Evolutionary conservation across 64 coral and sea anemone species (phyloP), one percentile per base, ranked within the genome.

Genomic region (Cladopsammia gracilis): DNA sequence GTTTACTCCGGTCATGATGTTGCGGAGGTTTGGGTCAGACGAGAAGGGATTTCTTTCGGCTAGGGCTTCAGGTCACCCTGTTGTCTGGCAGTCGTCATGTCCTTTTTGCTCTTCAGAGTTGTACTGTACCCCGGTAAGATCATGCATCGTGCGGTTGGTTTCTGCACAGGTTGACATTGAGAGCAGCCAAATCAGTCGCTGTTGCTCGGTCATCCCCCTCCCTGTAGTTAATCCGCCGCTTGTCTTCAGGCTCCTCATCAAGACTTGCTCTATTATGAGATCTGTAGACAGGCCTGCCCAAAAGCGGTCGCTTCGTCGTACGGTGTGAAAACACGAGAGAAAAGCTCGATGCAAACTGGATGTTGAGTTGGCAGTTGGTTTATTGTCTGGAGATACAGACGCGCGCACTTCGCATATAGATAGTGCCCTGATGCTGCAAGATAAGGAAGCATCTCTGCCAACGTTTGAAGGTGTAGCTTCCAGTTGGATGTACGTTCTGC

Each of bases 401-500:
- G 71, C 3, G 71, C 52, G 6, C 66, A 47, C 49, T 88, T 88
- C 7, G 26, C 53, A 54, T 89, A 88, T 13, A 58, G 20, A 3
- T 51, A 26, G 44, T 88, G 86, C 14, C 86, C 71, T 2, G 86
- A 12, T 50, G 86, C 48, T 11, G 68, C 86, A 58, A 88, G 57
- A 23, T 75, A 88, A 9, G 86, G 70, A 2, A 88, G 70, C 86
- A 88, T 88, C 6, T 76, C 46, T 57, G 49, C n/a, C 7, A 88
- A 18, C 6, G 70, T 48, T 10, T 61, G 49, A 8, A 88, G 86
- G 23, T 74, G 86, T 5, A 88, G 86, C 50, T 71, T 45, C 86
- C 86, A 88, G 45, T 88, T 88, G 25, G 66, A 67, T 20, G 86
- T 75, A 15, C 86, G 69, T 49, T 88, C 86, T 8, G 86, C 86